phyloP scores from a whole-genome alignment of 1,140 invertebrate species.

The Amyelois transitella region DNA sequence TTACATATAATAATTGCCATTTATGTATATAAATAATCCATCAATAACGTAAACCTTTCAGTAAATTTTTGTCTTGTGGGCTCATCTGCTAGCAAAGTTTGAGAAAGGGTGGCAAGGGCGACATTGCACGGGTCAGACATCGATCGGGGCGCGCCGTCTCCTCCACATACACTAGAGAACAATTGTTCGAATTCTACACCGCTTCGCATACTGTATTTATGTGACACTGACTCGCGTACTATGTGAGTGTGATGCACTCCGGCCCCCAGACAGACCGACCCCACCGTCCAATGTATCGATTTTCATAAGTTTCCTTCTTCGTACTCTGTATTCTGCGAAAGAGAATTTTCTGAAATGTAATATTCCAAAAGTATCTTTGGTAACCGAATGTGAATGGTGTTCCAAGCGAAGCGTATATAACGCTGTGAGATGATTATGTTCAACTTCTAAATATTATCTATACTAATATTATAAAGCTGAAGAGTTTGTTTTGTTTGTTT shows the following conservation, averaged over 20 bases:
- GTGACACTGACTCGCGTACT: not conserved
- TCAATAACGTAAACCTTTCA: conserved; percentile 30
- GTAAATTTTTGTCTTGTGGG: too few relatives aligned
- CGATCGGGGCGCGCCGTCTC: conserved; percentile 40
- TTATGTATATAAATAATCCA: conserved; percentile 13
- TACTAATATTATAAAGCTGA: too few relatives aligned
- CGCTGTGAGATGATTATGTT: too few relatives aligned
- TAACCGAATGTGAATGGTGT: too few relatives aligned
- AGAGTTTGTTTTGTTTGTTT: too few relatives aligned
- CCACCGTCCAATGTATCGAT: not conserved
- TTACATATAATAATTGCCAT: not conserved
- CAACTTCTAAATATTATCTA: too few relatives aligned
- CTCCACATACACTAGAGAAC: conserved; percentile 10
- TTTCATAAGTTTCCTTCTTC: not conserved
- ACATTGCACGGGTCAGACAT: conserved; percentile 55
- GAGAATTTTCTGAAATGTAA: too few relatives aligned
- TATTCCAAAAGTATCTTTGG: too few relatives aligned
- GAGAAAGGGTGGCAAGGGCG: conserved; percentile 27
- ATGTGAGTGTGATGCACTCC: not conserved
- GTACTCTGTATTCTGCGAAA: not conserved
- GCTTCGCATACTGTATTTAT: not conserved
- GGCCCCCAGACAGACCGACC: not conserved
- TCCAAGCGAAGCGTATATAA: too few relatives aligned
- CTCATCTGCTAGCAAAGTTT: not conserved
- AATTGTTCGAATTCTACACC: conserved; percentile 13